Evolutionary conservation across 2,888 invertebrate species (phyloP).

Genomic region (Lysandra coridon): DNA sequence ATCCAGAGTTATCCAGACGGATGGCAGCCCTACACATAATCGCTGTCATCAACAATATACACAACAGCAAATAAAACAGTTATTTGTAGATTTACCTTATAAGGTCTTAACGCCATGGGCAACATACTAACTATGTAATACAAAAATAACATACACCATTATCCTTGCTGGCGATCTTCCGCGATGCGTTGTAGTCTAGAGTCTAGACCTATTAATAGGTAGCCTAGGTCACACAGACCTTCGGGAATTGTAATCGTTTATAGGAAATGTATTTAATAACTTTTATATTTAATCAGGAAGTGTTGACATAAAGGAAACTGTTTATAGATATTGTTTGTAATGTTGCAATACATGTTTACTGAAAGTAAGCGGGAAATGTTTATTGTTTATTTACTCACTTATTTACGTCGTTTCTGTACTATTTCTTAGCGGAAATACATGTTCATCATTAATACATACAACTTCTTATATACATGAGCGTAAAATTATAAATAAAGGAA

Average conservation of each 20-base stretch:
- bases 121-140: slow-evolving; percentile 7
- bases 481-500: too few relatives aligned
- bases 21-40: background rate
- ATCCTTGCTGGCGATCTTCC: slow-evolving; percentile 39
- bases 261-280: slow-evolving; percentile 24
- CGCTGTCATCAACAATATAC: background rate
- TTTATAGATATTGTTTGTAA: background rate
- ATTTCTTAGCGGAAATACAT: background rate
- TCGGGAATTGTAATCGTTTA: slow-evolving; percentile 23
- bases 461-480: background rate
- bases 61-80: background rate
- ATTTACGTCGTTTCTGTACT: background rate
- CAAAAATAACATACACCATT: slow-evolving; percentile 35
- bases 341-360: background rate
- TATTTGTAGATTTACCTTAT: background rate
- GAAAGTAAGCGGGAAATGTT: background rate
- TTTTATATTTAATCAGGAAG: slow-evolving; percentile 25
- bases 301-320: slow-evolving; percentile 6
- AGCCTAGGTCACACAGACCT: slow-evolving; percentile 46
- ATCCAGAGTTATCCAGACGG: too few relatives aligned
- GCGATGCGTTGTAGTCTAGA: slow-evolving; percentile 35
- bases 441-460: background rate
- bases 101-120: background rate
- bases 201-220: slow-evolving; percentile 48
- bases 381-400: background rate